phyloP scores from a whole-genome alignment of 2,797 vertebrate genomes.

The Xenops minutus region DNA sequence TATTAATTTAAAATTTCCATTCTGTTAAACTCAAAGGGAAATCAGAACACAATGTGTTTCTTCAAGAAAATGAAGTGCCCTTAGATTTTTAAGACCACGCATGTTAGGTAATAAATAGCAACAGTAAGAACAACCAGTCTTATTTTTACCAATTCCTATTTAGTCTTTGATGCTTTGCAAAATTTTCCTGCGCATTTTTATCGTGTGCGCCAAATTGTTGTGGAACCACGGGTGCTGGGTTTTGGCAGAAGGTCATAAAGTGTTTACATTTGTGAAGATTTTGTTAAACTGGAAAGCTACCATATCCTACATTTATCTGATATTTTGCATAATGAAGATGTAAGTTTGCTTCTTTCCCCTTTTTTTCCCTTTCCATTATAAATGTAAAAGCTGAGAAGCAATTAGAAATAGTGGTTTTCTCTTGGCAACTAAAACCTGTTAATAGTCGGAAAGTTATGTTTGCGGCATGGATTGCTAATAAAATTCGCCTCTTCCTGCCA shows the following conservation, averaged over 20 bases:
- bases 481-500: conserved; percentile 77
- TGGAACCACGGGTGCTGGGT: not conserved
- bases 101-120: not conserved
- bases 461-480: conserved; percentile 72
- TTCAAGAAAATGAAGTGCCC: not conserved
- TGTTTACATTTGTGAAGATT: not conserved
- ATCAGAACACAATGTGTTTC: not conserved
- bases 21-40: not conserved
- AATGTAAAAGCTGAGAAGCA: conserved; percentile 26
- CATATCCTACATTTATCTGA: not conserved
- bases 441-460: conserved; percentile 76
- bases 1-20: not conserved
- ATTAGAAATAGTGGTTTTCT: conserved; percentile 68
- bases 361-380: not conserved
- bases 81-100: not conserved
- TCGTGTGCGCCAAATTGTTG: not conserved
- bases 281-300: not conserved
- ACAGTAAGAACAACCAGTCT: not conserved
- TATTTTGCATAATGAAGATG: conserved; percentile 12
- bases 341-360: not conserved
- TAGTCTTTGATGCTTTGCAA: not conserved
- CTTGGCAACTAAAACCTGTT: conserved; percentile 73
- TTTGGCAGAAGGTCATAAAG: not conserved
- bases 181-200: not conserved
- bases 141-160: not conserved